These are phyloP conservation scores for Apodemus sylvaticus DNA, from an alignment of 2,113 vertebrate species.

Conservation along the genomic window DNA sequence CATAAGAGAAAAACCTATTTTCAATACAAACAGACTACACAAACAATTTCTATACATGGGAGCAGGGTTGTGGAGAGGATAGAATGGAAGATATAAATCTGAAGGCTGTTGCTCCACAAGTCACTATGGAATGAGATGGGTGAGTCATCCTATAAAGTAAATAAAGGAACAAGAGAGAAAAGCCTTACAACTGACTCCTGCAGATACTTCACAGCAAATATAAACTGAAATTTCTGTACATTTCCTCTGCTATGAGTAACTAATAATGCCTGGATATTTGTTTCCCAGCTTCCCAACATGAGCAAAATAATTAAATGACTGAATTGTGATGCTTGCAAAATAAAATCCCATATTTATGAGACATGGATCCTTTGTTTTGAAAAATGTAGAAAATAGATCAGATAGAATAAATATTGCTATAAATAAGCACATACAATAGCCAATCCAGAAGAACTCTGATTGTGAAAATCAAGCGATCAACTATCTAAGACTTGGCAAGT, in stretches of 20 bases:
- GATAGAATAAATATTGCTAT: conserved; percentile 54
- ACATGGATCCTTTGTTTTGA: conserved; percentile 21
- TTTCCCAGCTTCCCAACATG: conserved; percentile 53
- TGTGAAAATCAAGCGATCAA: conserved; percentile 43
- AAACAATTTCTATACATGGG: not conserved
- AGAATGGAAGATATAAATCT: not conserved
- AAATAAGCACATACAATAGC: not conserved
- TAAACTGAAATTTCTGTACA: not conserved
- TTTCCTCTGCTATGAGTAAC: not conserved
- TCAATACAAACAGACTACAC: not conserved
- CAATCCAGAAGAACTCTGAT: not conserved
- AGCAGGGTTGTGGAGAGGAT: not conserved
- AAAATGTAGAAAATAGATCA: conserved; percentile 43
- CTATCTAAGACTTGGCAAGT: conserved; percentile 33
- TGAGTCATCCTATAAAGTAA: not conserved
- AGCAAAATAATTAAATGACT: conserved; percentile 28
- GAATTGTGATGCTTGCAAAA: conserved; percentile 1
- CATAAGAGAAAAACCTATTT: not conserved
- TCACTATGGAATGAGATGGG: not conserved
- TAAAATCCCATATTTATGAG: conserved; percentile 30
- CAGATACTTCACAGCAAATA: not conserved
- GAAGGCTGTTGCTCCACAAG: too few species aligned
- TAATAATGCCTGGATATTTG: conserved; percentile 15
- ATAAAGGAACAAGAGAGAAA: not conserved
- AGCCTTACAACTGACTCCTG: not conserved